These are phyloP conservation scores for Mormyrus lacerda DNA, from an alignment of 2,113 vertebrate species.

Conservation along the genomic window DNA sequence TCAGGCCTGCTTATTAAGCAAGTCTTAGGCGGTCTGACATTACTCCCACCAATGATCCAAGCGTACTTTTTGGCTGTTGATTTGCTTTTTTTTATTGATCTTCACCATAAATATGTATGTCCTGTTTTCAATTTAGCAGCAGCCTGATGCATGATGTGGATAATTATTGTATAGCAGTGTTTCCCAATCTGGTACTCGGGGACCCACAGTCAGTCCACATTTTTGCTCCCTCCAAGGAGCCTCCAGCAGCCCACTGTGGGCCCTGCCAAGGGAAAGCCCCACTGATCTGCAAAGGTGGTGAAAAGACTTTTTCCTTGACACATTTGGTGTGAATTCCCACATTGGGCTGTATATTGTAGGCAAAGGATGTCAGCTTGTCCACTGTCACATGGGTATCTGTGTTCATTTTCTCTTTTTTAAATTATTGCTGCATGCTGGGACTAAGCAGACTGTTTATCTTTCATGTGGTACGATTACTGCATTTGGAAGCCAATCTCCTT, in stretches of 20 bases:
- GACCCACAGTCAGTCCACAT: neutral
- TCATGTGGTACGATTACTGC: neutral
- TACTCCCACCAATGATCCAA: neutral
- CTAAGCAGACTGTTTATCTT: neutral
- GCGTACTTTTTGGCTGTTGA: conserved; percentile 45
- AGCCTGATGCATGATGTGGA: conserved; percentile 41
- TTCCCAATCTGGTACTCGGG: neutral
- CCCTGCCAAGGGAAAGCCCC: conserved; percentile 50
- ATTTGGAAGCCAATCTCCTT: neutral
- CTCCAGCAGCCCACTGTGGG: conserved; percentile 48
- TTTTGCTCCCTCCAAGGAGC: neutral
- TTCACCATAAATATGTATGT: conserved; percentile 39
- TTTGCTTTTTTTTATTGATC: conserved; percentile 51
- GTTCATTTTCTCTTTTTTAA: neutral
- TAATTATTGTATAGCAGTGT: conserved; percentile 46
- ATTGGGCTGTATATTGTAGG: conserved; percentile 32
- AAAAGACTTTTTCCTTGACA: conserved; percentile 53
- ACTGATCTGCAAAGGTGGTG: conserved; percentile 61
- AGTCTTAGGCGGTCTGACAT: neutral
- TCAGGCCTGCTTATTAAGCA: neutral
- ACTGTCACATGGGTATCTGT: conserved; percentile 25
- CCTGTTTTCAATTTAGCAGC: conserved; percentile 46
- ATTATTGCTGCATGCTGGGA: neutral
- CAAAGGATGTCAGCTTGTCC: conserved; percentile 36
- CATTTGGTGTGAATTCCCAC: conserved; percentile 37